phyloP scores from a whole-genome alignment of 1,140 invertebrate genomes.

The Drosophila persimilis region DNA sequence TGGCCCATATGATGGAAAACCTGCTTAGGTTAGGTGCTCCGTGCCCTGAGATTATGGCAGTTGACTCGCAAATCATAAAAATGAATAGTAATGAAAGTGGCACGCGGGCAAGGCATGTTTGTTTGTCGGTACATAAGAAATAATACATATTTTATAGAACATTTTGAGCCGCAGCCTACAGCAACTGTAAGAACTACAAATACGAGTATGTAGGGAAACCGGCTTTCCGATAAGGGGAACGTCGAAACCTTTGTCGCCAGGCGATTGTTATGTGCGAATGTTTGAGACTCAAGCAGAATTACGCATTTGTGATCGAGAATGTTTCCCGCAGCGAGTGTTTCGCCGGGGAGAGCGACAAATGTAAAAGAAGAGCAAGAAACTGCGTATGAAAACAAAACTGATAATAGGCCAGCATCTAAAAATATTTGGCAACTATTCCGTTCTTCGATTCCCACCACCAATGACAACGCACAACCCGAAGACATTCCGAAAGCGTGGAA shows the following conservation, averaged over 20 bases:
- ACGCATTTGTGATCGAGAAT: slow-evolving; percentile 12
- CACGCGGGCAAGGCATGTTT: slow-evolving; percentile 31
- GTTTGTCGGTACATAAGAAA: slow-evolving; percentile 18
- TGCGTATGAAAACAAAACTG: slow-evolving; percentile 71
- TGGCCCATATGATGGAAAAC: slow-evolving; percentile 10
- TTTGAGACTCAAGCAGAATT: slow-evolving; percentile 15
- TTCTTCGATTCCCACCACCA: not conserved
- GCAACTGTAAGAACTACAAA: not conserved
- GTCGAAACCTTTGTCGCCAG: slow-evolving; percentile 25
- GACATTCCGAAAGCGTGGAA: slow-evolving; percentile 31
- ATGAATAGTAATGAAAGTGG: slow-evolving; percentile 2
- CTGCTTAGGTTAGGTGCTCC: not conserved
- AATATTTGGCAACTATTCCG: slow-evolving; percentile 60
- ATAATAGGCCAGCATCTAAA: slow-evolving; percentile 66
- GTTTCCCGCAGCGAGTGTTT: not conserved
- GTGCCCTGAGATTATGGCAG: slow-evolving; percentile 26
- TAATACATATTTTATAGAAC: not conserved
- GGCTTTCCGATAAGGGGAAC: slow-evolving; percentile 26
- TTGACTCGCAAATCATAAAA: slow-evolving; percentile 23
- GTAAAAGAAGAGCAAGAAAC: slow-evolving; percentile 31
- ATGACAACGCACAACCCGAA: slow-evolving; percentile 4
- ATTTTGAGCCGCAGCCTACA: not conserved
- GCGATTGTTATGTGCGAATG: slow-evolving; percentile 10
- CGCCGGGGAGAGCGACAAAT: not conserved
- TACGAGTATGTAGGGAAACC: slow-evolving; percentile 7